A percentile compares a stretch with the other conserved stretches of the same genome.
Conservation (phyloP, 2,113 vertebrate genomes). For the Abramis brama region DNA sequence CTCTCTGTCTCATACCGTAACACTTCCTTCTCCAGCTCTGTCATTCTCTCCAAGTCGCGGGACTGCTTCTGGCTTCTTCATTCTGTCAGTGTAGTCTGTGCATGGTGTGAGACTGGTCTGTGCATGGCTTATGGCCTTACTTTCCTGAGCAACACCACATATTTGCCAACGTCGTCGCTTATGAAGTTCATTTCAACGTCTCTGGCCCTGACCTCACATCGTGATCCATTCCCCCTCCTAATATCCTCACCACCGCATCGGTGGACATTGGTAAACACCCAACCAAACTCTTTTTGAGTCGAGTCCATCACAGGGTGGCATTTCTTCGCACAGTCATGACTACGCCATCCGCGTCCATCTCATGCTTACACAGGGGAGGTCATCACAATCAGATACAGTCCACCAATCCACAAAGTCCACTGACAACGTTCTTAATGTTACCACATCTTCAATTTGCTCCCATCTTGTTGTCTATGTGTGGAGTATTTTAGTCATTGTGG, state of each 20-base stretch:
- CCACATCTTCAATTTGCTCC: slow-evolving; percentile 66
- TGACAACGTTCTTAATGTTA: slow-evolving; percentile 61
- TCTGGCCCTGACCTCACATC: slow-evolving; percentile 40
- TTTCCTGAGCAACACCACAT: slow-evolving; percentile 73
- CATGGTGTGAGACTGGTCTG: slow-evolving; percentile 59
- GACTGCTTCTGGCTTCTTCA: slow-evolving; percentile 48
- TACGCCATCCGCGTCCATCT: slow-evolving; percentile 73
- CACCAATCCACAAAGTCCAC: slow-evolving; percentile 46
- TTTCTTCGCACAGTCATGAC: slow-evolving; percentile 61
- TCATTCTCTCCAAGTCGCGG: slow-evolving; percentile 50
- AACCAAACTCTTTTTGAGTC: slow-evolving; percentile 55
- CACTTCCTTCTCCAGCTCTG: slow-evolving; percentile 46
- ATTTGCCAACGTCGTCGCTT: slow-evolving; percentile 70
- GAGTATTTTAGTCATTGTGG: slow-evolving; percentile 68
- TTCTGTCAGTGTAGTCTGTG: slow-evolving; percentile 57
- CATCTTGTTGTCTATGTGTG: slow-evolving; percentile 78
- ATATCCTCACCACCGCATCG: slow-evolving; percentile 61
- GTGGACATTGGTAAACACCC: slow-evolving; percentile 59
- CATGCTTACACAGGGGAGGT: slow-evolving; percentile 76
- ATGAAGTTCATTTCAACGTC: slow-evolving; percentile 65
- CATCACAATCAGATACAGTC: slow-evolving; percentile 65
- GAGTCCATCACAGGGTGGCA: slow-evolving; percentile 63
- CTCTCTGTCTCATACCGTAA: slow-evolving; percentile 59
- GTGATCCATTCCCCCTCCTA: slow-evolving; percentile 49
- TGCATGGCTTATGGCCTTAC: slow-evolving; percentile 74